phyloP scores from a whole-genome alignment of 2,113 vertebrate genomes.

The Phyllostomus discolor region DNA sequence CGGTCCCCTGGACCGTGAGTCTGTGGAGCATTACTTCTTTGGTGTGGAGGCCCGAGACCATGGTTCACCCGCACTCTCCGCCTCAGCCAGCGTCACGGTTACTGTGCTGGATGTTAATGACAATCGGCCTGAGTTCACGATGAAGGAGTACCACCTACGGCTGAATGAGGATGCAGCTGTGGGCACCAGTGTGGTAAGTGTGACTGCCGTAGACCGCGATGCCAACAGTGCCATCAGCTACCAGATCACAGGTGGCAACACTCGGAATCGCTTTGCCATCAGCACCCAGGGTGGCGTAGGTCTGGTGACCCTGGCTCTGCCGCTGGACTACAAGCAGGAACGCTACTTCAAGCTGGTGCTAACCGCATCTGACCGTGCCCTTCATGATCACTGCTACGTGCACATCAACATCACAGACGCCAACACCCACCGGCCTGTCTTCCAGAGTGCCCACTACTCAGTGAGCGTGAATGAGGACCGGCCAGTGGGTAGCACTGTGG shows the following conservation, averaged over 20 bases:
- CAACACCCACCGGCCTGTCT: conserved; percentile 96
- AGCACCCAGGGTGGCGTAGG: conserved; percentile 93
- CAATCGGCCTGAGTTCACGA: conserved; percentile 95
- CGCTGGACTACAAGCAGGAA: conserved; percentile 98
- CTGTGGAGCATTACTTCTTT: conserved; percentile 95
- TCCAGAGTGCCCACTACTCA: conserved; percentile 97
- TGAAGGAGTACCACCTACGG: conserved; percentile 93
- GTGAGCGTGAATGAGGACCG: conserved; percentile 94
- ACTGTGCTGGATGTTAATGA: conserved; percentile 98
- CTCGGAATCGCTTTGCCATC: conserved; percentile 96
- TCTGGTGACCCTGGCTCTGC: conserved; percentile 92
- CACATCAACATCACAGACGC: conserved; percentile 98
- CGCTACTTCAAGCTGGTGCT: conserved; percentile 94
- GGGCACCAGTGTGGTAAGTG: conserved; percentile 93
- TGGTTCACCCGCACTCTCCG: conserved; percentile 90
- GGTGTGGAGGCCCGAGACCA: conserved; percentile 96
- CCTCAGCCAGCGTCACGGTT: conserved; percentile 95
- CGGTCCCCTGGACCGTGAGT: conserved; percentile 94
- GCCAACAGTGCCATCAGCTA: conserved; percentile 97
- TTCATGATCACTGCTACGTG: conserved; percentile 95
- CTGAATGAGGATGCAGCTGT: conserved; percentile 95
- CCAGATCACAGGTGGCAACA: conserved; percentile 97
- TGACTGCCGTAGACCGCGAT: conserved; percentile 95
- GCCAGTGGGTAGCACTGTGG: conserved; percentile 93
- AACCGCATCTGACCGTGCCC: conserved; percentile 94